Percentiles rank a stretch among this genome's conserved stretches.
Conservation (phyloP, 2,888 invertebrate species). For the Ectropis crepuscularia region DNA sequence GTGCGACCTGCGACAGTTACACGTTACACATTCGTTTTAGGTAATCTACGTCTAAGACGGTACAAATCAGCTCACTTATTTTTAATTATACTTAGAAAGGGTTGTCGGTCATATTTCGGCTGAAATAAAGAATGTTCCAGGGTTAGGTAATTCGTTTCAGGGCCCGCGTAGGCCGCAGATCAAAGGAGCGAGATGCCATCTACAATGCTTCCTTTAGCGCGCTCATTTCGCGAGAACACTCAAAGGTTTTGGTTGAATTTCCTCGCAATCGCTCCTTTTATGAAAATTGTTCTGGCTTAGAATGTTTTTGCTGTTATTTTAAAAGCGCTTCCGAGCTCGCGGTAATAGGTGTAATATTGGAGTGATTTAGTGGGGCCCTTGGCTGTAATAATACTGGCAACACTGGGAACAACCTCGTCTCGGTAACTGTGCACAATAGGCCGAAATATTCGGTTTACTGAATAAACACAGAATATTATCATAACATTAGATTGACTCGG, state of each 20-base stretch:
- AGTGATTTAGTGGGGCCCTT: conserved; percentile 5
- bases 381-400: conserved; percentile 1
- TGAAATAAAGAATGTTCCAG: conserved; percentile 14
- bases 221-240: conserved; percentile 15
- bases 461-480: conserved; percentile 4
- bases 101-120: conserved; percentile 7
- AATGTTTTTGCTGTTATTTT: conserved; percentile 18
- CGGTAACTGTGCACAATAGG: conserved; percentile 6
- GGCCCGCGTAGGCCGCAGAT: conserved; percentile 8
- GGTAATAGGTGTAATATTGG: conserved; percentile 11
- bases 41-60: too few relatives aligned
- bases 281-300: conserved; percentile 10
- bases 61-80: too few relatives aligned
- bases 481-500: background rate
- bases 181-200: conserved; percentile 29
- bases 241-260: conserved; percentile 14
- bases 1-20: too few relatives aligned
- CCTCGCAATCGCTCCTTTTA: conserved; percentile 8
- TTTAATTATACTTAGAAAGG: background rate
- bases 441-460: conserved; percentile 5
- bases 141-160: conserved; percentile 16
- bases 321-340: background rate
- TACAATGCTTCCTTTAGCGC: conserved; percentile 20
- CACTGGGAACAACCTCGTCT: background rate
- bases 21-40: too few relatives aligned